A percentile compares a stretch with the other conserved stretches of the same genome.
phyloP scores from a whole-genome alignment of 2,113 vertebrate species.

The Dicerorhinus sumatrensis region DNA sequence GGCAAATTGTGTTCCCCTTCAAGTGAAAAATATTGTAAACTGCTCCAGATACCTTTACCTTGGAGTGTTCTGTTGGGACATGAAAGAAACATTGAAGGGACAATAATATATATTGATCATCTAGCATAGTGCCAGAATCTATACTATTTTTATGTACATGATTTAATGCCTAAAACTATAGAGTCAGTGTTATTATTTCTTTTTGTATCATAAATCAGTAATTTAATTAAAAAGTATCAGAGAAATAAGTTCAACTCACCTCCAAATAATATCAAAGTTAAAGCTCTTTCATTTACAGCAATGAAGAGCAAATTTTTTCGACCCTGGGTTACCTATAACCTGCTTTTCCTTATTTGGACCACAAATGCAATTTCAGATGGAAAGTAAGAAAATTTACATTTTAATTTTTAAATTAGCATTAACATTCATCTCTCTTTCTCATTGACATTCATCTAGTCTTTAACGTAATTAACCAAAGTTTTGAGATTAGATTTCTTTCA shows the following conservation, averaged over 20 bases:
- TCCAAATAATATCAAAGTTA: not conserved
- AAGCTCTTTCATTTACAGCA: not conserved
- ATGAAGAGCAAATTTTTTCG: not conserved
- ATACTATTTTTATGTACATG: not conserved
- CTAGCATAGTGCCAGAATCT: not conserved
- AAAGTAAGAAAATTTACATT: not conserved
- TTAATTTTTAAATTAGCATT: not conserved
- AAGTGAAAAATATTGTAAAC: not conserved
- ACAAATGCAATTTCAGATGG: not conserved
- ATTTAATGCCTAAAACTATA: not conserved
- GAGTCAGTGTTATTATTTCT: not conserved
- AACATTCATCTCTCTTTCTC: not conserved
- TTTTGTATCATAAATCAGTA: not conserved
- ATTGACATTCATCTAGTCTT: not conserved
- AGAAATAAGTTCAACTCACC: not conserved
- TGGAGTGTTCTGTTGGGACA: not conserved
- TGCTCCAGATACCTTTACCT: not conserved
- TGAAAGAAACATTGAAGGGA: not conserved
- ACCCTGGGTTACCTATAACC: not conserved
- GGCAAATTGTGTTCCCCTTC: too few relatives aligned
- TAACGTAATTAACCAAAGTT: not conserved
- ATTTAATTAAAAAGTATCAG: not conserved
- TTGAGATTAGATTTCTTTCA: not conserved
- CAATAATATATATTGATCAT: not conserved
- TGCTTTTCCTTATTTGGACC: not conserved